Evolutionary conservation across 2,113 vertebrate genomes (phyloP).

Genomic region (Grallaria varia): DNA sequence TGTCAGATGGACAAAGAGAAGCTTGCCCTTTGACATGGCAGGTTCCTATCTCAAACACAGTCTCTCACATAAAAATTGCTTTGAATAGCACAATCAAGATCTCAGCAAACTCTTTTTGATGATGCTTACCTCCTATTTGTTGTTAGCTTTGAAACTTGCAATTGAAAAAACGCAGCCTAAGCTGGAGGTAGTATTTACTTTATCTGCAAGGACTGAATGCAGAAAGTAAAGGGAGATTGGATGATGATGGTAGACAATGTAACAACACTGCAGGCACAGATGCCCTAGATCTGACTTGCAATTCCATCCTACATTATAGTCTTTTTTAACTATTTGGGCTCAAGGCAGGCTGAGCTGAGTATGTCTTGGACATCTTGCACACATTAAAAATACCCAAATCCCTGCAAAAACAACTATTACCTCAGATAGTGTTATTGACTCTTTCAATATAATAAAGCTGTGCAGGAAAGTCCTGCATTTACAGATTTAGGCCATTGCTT

Average conservation of each 20-base stretch:
- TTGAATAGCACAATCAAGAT: neutral
- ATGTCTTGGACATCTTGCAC: accelerated
- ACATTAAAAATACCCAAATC: neutral
- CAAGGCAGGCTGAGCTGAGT: neutral
- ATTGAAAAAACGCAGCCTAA: neutral
- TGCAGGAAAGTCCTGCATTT: neutral
- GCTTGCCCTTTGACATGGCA: neutral
- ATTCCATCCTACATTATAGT: neutral
- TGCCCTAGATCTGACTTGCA: constrained; percentile 32
- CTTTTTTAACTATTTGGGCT: constrained; percentile 1
- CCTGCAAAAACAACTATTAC: neutral
- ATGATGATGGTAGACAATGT: neutral
- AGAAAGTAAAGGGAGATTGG: neutral
- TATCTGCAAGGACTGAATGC: neutral
- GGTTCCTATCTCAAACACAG: neutral
- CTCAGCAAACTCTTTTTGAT: neutral
- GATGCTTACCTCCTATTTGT: neutral
- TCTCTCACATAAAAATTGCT: neutral
- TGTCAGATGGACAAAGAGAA: neutral
- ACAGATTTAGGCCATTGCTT: neutral
- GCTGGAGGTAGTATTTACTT: constrained; percentile 7
- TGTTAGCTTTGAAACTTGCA: neutral
- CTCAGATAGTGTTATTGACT: neutral
- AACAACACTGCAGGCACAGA: neutral
- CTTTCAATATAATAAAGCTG: neutral